These are phyloP conservation scores for Steinernema hermaphroditum DNA, from an alignment of 2,888 invertebrate genomes.

Conservation along the genomic window DNA sequence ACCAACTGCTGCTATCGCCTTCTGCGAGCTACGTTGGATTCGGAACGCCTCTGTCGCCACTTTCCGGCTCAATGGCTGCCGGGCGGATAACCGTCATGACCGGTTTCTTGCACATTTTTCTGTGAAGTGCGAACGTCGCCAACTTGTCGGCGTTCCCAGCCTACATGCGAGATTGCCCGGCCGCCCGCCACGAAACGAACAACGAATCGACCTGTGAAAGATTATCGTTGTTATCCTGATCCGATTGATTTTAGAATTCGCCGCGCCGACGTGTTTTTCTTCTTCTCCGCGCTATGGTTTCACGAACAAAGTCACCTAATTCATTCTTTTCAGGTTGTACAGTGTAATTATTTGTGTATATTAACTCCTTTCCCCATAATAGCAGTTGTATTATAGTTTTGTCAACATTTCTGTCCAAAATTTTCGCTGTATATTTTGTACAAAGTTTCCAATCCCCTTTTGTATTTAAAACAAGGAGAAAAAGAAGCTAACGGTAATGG, in stretches of 20 bases:
- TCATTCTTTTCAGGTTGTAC: slow-evolving; percentile 17
- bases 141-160: slow-evolving; percentile 16
- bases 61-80: too few relatives aligned
- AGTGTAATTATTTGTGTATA: slow-evolving; percentile 21
- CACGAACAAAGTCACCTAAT: slow-evolving; percentile 10
- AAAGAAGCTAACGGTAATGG: neutral
- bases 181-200: neutral
- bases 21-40: too few relatives aligned
- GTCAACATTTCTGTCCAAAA: slow-evolving; percentile 12
- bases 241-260: slow-evolving; percentile 15
- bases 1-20: slow-evolving; percentile 10
- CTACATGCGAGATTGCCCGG: neutral
- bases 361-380: slow-evolving; percentile 28
- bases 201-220: slow-evolving; percentile 9
- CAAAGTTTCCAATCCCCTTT: slow-evolving; percentile 11
- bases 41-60: too few relatives aligned
- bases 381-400: slow-evolving; percentile 21
- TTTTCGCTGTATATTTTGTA: slow-evolving; percentile 28
- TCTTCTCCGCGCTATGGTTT: too few relatives aligned
- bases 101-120: neutral
- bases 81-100: too few relatives aligned
- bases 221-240: slow-evolving; percentile 5
- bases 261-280: slow-evolving; percentile 15
- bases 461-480: neutral
- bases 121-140: slow-evolving; percentile 25